Base-by-base conservation (phyloP, 2,888 invertebrate species). In the Drosophila diplacantha region DNA sequence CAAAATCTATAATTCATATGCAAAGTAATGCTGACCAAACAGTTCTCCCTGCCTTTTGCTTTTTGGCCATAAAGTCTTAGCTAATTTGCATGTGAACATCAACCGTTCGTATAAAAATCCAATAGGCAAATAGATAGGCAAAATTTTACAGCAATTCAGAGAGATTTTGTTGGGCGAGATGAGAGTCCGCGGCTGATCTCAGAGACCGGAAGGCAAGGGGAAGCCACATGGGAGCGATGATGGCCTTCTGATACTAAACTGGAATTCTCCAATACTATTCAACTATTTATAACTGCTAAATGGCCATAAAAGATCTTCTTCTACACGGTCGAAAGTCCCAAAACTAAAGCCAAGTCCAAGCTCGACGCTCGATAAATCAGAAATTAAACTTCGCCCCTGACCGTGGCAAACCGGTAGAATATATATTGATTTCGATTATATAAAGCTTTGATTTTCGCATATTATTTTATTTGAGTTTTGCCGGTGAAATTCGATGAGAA, bases 21-120 rank as follows among this genome's bases (percentile, higher is more conserved):
- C 75, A 63, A 64, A 69, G 20, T 59, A 69, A 47, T 47, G 52
- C 38, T 50, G 34, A 66, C 50, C 34, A 11, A 31, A 35, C 58
- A 41, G 34, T 58, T 39, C 46, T 37, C 9, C 26, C 26, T 26
- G n/a, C 32, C 8, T 24, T 38, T 22, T 38, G n/a, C 5, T 57
- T 56, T 50, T 66, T 57, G 50, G 39, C 58, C n/a, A 35, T 32
- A 54, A 54, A 46, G 26, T 12, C 11, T 18, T 32, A 65, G 41
- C 67, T 79, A 54, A 77, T 82, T 80, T 78, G 81, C 81, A 78
- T 77, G 41, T 62, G 76, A 69, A 69, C 76, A 67, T 58, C 50
- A 70, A 46, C 37, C 60, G 63, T 31, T 50, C 58, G 69, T 49
- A 74, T 11, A 26, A 16, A 29, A 44, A 29, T 31, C 14, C 64